Conservation (phyloP, 2,888 invertebrate genomes). For the Athalia rosae region DNA sequence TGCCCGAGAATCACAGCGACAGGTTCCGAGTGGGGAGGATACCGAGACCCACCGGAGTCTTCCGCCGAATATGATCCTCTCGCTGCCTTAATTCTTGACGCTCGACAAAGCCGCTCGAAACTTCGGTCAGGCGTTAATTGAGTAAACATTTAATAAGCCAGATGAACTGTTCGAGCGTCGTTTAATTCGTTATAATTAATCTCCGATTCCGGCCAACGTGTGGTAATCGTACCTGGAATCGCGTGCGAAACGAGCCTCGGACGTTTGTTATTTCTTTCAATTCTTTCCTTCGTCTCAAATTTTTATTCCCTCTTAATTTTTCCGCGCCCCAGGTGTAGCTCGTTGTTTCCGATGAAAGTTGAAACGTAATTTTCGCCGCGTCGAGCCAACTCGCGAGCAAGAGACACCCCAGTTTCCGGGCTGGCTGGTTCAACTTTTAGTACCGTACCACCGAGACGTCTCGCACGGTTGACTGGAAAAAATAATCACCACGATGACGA, state of each 20-base stretch:
- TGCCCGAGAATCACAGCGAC: slow-evolving; percentile 44
- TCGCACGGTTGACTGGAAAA: neutral
- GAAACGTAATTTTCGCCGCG: slow-evolving; percentile 59
- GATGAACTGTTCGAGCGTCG: slow-evolving; percentile 18
- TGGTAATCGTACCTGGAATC: neutral
- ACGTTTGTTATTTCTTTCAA: neutral
- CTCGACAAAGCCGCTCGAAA: neutral
- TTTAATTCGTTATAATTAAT: slow-evolving; percentile 10
- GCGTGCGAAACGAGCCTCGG: neutral
- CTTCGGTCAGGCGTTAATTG: slow-evolving; percentile 28
- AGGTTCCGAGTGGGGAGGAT: slow-evolving; percentile 35
- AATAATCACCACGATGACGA: too few relatives aligned
- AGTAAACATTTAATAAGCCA: slow-evolving; percentile 38
- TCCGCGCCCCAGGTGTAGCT: slow-evolving; percentile 10
- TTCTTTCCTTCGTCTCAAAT: neutral
- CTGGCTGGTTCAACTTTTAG: slow-evolving; percentile 40
- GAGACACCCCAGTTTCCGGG: slow-evolving; percentile 31
- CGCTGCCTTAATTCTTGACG: too few relatives aligned
- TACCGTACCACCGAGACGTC: neutral
- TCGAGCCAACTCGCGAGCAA: slow-evolving; percentile 43
- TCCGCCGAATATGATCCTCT: neutral
- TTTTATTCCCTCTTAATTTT: neutral
- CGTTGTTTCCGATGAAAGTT: slow-evolving; percentile 50
- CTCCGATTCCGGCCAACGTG: neutral
- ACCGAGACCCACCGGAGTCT: slow-evolving; percentile 11